Conservation (phyloP, 2,113 vertebrate species). For the Quiscalus mexicanus region DNA sequence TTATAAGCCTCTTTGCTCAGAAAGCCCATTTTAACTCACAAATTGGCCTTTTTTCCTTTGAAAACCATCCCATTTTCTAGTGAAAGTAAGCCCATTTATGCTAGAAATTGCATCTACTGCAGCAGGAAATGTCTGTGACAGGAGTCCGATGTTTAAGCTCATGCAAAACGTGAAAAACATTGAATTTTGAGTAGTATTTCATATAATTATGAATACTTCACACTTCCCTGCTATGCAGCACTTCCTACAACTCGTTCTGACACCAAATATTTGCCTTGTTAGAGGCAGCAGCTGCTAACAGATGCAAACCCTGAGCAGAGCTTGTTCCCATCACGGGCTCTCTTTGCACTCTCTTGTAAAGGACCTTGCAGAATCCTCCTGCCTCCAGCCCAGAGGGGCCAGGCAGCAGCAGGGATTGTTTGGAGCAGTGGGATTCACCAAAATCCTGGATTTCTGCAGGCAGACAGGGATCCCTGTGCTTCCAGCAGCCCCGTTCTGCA, state of each 20-base stretch:
- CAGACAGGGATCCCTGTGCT: background rate
- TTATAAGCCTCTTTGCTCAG: constrained; percentile 6
- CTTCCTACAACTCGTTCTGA: constrained; percentile 19
- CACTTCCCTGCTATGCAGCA: background rate
- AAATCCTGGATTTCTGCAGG: background rate
- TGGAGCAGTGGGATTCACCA: background rate
- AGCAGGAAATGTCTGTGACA: constrained; percentile 49
- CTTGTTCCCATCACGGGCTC: background rate
- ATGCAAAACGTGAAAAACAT: background rate
- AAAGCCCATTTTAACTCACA: constrained; percentile 14
- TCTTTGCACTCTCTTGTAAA: background rate
- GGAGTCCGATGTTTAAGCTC: constrained; percentile 22
- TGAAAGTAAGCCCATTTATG: constrained; percentile 38
- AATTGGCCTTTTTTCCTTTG: constrained; percentile 35
- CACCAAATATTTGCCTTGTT: constrained; percentile 49
- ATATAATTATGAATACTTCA: constrained; percentile 23
- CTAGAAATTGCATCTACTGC: constrained; percentile 18
- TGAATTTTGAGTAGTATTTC: constrained; percentile 28
- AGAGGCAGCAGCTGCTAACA: background rate
- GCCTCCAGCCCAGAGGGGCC: background rate
- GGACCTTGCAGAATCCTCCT: background rate
- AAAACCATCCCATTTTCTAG: constrained; percentile 33
- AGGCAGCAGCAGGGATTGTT: background rate
- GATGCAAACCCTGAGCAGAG: background rate
- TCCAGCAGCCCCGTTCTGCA: fast-evolving